These are phyloP conservation scores for Noctua comes DNA, from an alignment of 2,888 invertebrate species.

Conservation along the genomic window DNA sequence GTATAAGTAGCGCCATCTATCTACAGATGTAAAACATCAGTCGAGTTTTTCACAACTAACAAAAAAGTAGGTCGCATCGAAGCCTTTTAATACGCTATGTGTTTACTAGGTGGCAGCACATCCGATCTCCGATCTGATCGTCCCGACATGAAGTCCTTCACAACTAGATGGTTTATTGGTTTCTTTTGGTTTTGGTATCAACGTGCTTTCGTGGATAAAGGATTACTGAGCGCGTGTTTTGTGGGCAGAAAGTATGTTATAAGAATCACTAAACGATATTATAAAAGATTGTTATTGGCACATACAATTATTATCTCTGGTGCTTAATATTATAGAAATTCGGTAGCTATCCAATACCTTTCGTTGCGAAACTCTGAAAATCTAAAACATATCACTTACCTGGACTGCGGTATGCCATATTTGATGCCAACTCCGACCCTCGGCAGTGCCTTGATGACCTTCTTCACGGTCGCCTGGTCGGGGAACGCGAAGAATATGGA, in stretches of 20 bases:
- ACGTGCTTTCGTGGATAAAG: background rate
- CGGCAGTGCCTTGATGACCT: conserved; percentile 99
- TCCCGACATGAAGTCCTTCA: background rate
- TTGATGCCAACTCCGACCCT: conserved; percentile 99
- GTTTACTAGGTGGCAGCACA: conserved; percentile 71
- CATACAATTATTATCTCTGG: background rate
- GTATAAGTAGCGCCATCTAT: conserved; percentile 67
- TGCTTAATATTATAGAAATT: background rate
- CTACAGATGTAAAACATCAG: conserved; percentile 9
- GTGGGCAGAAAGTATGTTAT: background rate
- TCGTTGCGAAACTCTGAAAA: background rate
- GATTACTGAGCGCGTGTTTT: background rate
- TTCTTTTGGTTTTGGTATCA: background rate
- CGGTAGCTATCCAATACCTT: background rate
- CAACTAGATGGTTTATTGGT: background rate
- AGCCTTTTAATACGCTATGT: conserved; percentile 65
- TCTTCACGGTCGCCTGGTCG: conserved; percentile 99
- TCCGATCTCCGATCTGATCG: background rate
- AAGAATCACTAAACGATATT: background rate
- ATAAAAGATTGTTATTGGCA: background rate
- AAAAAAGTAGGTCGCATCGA: conserved; percentile 25
- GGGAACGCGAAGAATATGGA: conserved; percentile 99
- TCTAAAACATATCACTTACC: conserved; percentile 89
- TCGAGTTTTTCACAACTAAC: conserved; percentile 2
- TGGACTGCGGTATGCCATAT: conserved; percentile 99